A percentile compares a stretch with the other conserved stretches of the same genome.
These are phyloP conservation scores for Temnothorax unifasciatus DNA, from an alignment of 2,888 invertebrate species.

Conservation along the genomic window DNA sequence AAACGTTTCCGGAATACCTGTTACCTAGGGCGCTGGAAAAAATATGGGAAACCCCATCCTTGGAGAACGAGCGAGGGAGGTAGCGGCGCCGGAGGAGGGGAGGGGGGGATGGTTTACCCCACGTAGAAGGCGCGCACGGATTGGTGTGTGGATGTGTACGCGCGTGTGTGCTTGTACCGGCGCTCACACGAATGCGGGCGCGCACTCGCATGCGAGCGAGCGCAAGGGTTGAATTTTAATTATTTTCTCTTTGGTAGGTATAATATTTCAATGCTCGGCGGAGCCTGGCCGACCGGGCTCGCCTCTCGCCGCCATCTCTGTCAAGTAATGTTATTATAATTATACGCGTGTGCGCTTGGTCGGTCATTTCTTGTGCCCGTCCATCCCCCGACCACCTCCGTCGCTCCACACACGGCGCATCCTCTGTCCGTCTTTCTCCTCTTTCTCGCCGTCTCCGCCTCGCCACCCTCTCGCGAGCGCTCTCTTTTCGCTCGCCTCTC, in stretches of 20 bases:
- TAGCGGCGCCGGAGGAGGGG: constrained; percentile 54
- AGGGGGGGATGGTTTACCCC: constrained; percentile 55
- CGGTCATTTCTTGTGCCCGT: constrained; percentile 84
- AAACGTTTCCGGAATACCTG: constrained; percentile 85
- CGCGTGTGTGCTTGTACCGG: constrained; percentile 36
- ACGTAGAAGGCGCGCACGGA: constrained; percentile 37
- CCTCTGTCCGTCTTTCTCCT: constrained; percentile 70
- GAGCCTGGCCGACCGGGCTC: constrained; percentile 81
- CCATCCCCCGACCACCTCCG: constrained; percentile 68
- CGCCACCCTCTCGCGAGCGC: constrained; percentile 53
- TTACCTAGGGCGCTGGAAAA: constrained; percentile 83
- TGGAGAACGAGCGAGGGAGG: constrained; percentile 69
- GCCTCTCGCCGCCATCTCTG: constrained; percentile 84
- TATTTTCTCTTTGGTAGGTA: constrained; percentile 86
- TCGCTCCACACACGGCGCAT: constrained; percentile 58
- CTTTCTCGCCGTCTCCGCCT: constrained; percentile 65
- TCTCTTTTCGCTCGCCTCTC: constrained; percentile 62
- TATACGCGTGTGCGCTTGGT: constrained; percentile 82
- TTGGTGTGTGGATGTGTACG: constrained; percentile 32
- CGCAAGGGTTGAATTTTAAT: constrained; percentile 86
- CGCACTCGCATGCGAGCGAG: constrained; percentile 76
- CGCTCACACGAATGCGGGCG: constrained; percentile 35
- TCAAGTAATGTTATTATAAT: constrained; percentile 86
- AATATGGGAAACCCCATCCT: constrained; percentile 82
- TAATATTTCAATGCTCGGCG: constrained; percentile 86